These are phyloP conservation scores for Macrotus californicus DNA, from an alignment of 2,113 vertebrate genomes.

Conservation along the genomic window DNA sequence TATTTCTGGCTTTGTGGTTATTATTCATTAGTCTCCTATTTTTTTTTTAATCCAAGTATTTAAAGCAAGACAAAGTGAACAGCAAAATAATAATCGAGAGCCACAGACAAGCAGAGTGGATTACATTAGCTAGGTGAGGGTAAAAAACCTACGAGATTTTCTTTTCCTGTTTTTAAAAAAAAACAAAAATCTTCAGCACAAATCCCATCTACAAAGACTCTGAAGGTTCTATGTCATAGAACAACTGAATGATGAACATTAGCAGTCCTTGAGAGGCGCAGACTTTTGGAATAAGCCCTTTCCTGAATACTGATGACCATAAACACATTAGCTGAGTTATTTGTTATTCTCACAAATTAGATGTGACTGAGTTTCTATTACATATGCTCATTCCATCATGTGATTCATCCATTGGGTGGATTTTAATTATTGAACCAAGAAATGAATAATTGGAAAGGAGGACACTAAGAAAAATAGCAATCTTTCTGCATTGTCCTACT, in stretches of 20 bases:
- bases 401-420: neutral
- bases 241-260: neutral
- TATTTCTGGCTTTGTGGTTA: constrained; percentile 31
- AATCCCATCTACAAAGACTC: neutral
- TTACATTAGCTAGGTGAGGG: neutral
- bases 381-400: neutral
- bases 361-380: neutral
- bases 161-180: constrained; percentile 18
- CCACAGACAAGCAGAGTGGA: neutral
- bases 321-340: neutral
- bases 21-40: constrained; percentile 26
- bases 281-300: neutral
- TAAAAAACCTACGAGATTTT: neutral
- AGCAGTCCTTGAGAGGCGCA: neutral
- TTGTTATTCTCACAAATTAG: neutral
- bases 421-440: constrained; percentile 38
- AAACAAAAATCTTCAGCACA: neutral
- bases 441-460: neutral
- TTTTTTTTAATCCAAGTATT: neutral
- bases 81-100: neutral
- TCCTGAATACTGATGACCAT: neutral
- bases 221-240: neutral
- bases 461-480: neutral
- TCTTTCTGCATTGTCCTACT: neutral
- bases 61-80: neutral